These are phyloP conservation scores for Microtus obscurus DNA, from an alignment of 2,797 vertebrate genomes.

Conservation along the genomic window DNA sequence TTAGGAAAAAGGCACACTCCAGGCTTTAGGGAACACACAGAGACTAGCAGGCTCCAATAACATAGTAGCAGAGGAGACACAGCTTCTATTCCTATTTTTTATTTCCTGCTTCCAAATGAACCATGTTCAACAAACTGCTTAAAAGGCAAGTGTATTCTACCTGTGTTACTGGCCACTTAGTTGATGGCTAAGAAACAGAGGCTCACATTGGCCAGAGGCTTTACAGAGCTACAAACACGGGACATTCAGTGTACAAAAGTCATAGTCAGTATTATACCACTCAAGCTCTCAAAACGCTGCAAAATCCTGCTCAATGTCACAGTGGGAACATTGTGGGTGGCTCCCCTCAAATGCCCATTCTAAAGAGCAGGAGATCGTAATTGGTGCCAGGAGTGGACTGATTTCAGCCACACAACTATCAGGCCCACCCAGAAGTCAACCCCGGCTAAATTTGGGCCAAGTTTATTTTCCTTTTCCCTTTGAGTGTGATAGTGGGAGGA, in stretches of 20 bases:
- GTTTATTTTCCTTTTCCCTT: constrained; percentile 73
- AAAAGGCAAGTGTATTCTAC: background rate
- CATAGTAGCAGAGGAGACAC: rapidly evolving
- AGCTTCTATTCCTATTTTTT: background rate
- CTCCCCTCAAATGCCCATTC: background rate
- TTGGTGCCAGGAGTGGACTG: background rate
- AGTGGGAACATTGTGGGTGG: background rate
- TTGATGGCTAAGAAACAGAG: background rate
- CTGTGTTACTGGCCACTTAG: too few relatives aligned
- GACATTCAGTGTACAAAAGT: too few relatives aligned
- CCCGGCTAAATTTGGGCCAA: background rate
- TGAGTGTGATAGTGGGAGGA: background rate
- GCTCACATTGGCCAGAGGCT: background rate
- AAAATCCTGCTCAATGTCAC: background rate
- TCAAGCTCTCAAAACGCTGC: background rate
- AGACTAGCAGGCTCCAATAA: background rate
- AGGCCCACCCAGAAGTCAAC: constrained; percentile 61
- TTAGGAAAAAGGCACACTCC: background rate
- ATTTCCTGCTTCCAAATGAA: background rate
- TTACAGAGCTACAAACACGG: background rate
- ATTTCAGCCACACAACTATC: background rate
- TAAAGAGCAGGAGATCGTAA: background rate
- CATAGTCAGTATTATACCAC: background rate
- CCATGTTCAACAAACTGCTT: too few relatives aligned
- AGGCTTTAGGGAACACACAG: too few relatives aligned